phyloP scores from a whole-genome alignment of 1,140 invertebrate species.

The Drosophila murphyi region DNA sequence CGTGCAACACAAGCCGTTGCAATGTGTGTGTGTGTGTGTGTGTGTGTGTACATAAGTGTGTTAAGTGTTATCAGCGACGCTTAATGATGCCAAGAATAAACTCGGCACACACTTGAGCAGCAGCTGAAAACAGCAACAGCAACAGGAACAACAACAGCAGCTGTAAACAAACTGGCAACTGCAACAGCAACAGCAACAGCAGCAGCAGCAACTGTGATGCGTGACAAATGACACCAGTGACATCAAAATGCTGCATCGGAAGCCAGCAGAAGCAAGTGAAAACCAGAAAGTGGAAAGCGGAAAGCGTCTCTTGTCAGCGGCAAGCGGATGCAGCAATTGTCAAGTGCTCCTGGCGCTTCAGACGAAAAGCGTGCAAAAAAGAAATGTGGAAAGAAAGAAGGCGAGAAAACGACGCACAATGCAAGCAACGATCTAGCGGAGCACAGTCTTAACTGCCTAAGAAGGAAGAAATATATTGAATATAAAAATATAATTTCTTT shows the following conservation, averaged over 20 bases:
- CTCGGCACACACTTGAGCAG: conserved; percentile 46
- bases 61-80: conserved; percentile 73
- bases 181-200: conserved; percentile 56
- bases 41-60: conserved; percentile 68
- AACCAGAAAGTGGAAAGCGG: conserved; percentile 1
- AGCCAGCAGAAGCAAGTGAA: conserved; percentile 31
- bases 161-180: conserved; percentile 60
- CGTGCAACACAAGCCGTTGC: conserved; percentile 17
- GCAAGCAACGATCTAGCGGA: conserved; percentile 33
- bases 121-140: conserved; percentile 14
- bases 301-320: conserved; percentile 43
- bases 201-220: conserved; percentile 49
- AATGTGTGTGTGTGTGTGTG: conserved; percentile 44
- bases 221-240: conserved; percentile 80
- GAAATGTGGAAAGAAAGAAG: neutral
- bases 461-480: neutral
- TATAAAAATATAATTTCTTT: no score
- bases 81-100: conserved; percentile 83
- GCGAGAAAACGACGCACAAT: conserved; percentile 29
- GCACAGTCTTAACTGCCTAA: conserved; percentile 29
- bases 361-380: conserved; percentile 19
- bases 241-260: conserved; percentile 74
- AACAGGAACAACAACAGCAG: conserved; percentile 40
- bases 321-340: conserved; percentile 77
- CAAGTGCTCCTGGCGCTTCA: conserved; percentile 49